A percentile compares a stretch with the other conserved stretches of the same genome.
Conservation (phyloP, 2,888 invertebrate species). For the Lydus trimaculatus region DNA sequence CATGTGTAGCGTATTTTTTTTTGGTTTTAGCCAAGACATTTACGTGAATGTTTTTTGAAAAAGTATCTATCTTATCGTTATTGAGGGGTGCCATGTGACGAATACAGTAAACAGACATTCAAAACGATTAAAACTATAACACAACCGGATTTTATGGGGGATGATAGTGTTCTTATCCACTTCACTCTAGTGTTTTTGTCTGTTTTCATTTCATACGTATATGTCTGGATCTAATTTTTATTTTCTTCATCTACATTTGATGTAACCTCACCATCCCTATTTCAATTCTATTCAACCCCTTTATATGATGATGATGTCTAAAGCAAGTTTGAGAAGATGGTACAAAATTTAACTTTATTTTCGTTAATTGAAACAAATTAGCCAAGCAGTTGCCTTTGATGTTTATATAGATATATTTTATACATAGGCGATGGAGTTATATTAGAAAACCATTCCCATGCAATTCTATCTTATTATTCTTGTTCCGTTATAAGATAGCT, state of each 20-base stretch:
- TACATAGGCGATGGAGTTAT: constrained; percentile 39
- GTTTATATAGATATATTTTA: constrained; percentile 43
- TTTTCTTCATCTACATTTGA: not conserved
- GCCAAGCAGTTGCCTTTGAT: constrained; percentile 55
- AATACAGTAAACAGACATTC: constrained; percentile 52
- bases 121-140: constrained; percentile 39
- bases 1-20: constrained; percentile 34
- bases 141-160: constrained; percentile 32
- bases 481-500: constrained; percentile 57
- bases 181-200: constrained; percentile 28
- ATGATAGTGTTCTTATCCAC: constrained; percentile 28
- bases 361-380: constrained; percentile 58
- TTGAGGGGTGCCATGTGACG: constrained; percentile 52
- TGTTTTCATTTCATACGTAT: constrained; percentile 7
- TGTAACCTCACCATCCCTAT: not conserved
- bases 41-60: constrained; percentile 48
- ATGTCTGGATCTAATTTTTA: constrained; percentile 5
- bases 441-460: constrained; percentile 31
- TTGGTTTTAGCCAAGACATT: constrained; percentile 42
- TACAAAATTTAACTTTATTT: constrained; percentile 56
- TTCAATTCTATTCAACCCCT: constrained; percentile 19
- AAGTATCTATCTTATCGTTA: constrained; percentile 48
- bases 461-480: constrained; percentile 55
- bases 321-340: constrained; percentile 44
- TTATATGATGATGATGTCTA: constrained; percentile 22